A percentile compares a stretch with the other conserved stretches of the same genome.
Conservation (phyloP, 2,888 invertebrate species). For the Aradus depressus region DNA sequence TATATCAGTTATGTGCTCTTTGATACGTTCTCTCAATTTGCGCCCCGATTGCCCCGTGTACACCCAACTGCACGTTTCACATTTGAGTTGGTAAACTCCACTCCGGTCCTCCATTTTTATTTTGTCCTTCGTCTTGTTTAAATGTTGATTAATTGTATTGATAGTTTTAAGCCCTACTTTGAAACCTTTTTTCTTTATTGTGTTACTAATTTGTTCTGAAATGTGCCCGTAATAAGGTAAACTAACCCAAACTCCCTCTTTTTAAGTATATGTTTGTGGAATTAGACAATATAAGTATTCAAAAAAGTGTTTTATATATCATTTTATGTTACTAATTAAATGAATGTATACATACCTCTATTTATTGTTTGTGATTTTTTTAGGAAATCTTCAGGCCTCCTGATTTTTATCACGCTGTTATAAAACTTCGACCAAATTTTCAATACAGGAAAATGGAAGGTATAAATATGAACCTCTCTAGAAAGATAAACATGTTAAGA, state of each 20-base stretch:
- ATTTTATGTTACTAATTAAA: neutral
- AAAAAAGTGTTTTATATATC: neutral
- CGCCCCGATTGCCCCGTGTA: no score
- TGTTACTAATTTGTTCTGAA: neutral
- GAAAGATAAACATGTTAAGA: neutral
- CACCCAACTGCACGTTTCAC: no score
- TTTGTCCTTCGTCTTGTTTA: no score
- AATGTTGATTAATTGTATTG: no score
- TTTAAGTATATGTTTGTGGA: neutral
- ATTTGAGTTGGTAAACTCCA: no score
- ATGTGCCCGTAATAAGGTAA: neutral
- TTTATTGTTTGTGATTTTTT: conserved; percentile 1
- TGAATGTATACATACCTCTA: no score
- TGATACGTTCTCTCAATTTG: no score
- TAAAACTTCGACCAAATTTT: conserved; percentile 45
- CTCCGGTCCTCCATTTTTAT: no score
- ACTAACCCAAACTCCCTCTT: neutral
- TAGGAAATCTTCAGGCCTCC: conserved; percentile 51
- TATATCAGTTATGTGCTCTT: no score
- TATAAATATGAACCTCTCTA: neutral
- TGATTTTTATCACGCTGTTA: conserved; percentile 62
- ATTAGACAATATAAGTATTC: neutral
- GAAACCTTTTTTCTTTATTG: neutral
- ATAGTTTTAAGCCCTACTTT: no score
- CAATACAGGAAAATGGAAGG: conserved; percentile 22